A percentile compares a stretch with the other conserved stretches of the same genome.
Evolutionary conservation across 2,888 invertebrate species (phyloP).

Genomic region (Erebia palarica): DNA sequence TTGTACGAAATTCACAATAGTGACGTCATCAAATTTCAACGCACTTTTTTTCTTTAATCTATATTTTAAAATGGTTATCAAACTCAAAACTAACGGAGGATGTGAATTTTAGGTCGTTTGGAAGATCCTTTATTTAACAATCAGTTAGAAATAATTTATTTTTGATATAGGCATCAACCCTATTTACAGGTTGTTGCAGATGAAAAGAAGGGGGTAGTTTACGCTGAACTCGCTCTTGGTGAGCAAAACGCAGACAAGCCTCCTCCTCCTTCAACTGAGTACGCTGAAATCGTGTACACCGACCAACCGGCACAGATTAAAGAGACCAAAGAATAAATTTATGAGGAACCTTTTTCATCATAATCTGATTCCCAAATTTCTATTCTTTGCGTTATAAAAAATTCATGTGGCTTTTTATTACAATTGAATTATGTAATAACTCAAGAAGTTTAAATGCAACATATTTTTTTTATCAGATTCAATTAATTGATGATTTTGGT

Average conservation of each 20-base stretch:
- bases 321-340: constrained; percentile 64
- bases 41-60: too few species aligned
- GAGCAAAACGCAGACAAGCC: constrained; percentile 68
- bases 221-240: constrained; percentile 86
- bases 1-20: too few species aligned
- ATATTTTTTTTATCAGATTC: background rate
- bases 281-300: constrained; percentile 91
- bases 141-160: too few species aligned
- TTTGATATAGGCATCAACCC: too few species aligned
- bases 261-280: constrained; percentile 82
- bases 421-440: background rate
- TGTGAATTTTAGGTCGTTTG: too few species aligned
- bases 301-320: constrained; percentile 73
- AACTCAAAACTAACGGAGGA: too few species aligned
- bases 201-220: constrained; percentile 85
- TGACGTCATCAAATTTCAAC: too few species aligned
- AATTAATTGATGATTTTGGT: too few species aligned
- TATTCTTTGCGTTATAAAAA: background rate
- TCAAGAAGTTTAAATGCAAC: background rate
- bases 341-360: background rate
- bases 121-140: too few species aligned
- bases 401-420: background rate
- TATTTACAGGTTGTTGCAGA: constrained; percentile 22
- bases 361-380: background rate
- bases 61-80: too few species aligned